Evolutionary conservation across 1,140 invertebrate genomes (phyloP).

Genomic region (Scylla paramamosain): DNA sequence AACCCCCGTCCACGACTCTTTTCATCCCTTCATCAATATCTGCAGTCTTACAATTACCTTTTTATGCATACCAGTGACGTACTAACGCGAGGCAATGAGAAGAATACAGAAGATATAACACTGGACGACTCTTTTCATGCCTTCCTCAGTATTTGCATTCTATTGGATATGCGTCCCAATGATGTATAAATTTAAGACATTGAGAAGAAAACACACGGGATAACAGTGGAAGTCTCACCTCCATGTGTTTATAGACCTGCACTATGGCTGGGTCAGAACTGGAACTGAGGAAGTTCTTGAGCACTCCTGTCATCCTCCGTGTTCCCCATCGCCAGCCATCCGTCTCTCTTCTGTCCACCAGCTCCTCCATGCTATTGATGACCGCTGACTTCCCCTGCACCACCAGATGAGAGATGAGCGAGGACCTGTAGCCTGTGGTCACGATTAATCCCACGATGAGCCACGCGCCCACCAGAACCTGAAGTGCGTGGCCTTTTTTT

Average conservation of each 20-base stretch:
- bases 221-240: not conserved
- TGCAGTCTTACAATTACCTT: not conserved
- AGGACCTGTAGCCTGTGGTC: constrained; percentile 9
- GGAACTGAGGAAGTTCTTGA: not conserved
- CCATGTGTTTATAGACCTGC: no score
- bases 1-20: not conserved
- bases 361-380: constrained; percentile 38
- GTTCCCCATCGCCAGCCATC: not conserved
- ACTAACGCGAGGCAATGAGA: no score
- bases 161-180: no score
- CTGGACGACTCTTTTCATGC: no score
- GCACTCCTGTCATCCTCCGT: not conserved
- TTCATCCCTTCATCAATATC: not conserved
- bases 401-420: constrained; percentile 37
- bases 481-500: not conserved
- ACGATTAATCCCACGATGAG: not conserved
- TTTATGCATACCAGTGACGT: no score
- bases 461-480: constrained; percentile 54
- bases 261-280: not conserved
- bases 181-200: no score
- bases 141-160: no score
- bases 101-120: no score
- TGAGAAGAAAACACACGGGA: no score
- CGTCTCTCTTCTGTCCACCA: not conserved
- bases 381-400: constrained; percentile 24